These are phyloP conservation scores for Gisinianus flammeolus DNA, from an alignment of 2,888 invertebrate genomes.

Conservation along the genomic window DNA sequence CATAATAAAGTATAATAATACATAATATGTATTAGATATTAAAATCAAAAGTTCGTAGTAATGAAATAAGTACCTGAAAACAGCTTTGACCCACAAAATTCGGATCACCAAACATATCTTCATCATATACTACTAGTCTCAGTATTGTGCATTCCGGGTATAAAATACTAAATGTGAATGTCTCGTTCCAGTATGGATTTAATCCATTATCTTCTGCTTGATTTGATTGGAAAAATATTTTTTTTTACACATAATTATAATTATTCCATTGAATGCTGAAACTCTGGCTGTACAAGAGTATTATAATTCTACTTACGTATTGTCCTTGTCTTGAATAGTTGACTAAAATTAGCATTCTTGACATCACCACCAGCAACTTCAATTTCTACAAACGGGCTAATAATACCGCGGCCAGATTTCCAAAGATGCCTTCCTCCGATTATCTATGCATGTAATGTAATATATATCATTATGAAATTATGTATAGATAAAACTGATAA, in stretches of 20 bases:
- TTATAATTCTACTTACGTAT: slow-evolving; percentile 70
- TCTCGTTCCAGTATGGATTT: slow-evolving; percentile 91
- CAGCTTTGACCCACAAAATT: slow-evolving; percentile 97
- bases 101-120: slow-evolving; percentile 96
- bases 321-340: slow-evolving; percentile 83
- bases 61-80: slow-evolving; percentile 71
- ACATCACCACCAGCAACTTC: slow-evolving; percentile 87
- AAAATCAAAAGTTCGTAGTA: neutral
- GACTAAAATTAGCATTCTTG: slow-evolving; percentile 70
- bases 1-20: slow-evolving; percentile 14
- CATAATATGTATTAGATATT: neutral
- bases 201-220: slow-evolving; percentile 85
- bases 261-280: neutral
- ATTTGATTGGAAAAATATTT: slow-evolving; percentile 16
- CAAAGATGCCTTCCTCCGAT: slow-evolving; percentile 89
- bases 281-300: neutral
- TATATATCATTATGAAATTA: neutral
- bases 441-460: slow-evolving; percentile 63
- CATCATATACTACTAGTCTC: slow-evolving; percentile 89
- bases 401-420: slow-evolving; percentile 78
- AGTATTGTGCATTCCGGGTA: slow-evolving; percentile 84
- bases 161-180: slow-evolving; percentile 78
- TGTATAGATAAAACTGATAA: neutral
- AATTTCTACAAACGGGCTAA: slow-evolving; percentile 89
- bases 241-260: neutral